Percentiles rank a stretch among this genome's conserved stretches.
Conservation (phyloP, 2,888 invertebrate genomes). For the Hemaris fuciformis region DNA sequence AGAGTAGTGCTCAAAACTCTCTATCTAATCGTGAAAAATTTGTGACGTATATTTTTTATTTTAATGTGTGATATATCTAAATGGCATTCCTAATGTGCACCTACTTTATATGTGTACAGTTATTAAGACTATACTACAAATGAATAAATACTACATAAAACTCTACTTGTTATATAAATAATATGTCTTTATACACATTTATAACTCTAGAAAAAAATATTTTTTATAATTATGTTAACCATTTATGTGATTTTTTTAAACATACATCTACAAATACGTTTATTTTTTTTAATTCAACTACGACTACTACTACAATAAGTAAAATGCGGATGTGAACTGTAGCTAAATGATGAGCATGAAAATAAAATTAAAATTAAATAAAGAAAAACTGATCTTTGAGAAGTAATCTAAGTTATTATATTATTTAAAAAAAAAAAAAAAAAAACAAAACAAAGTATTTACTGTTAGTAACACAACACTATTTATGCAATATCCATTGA, state of each 20-base stretch:
- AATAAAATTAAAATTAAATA: neutral
- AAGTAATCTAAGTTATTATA: too few relatives aligned
- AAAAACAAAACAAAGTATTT: too few relatives aligned
- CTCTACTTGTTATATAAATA: neutral
- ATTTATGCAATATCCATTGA: too few relatives aligned
- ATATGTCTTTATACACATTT: neutral
- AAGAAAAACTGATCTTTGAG: too few relatives aligned
- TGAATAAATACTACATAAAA: neutral
- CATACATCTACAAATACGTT: neutral
- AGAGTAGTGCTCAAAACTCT: neutral
- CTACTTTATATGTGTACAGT: neutral
- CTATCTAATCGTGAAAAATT: neutral
- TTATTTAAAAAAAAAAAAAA: too few relatives aligned
- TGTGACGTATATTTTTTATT: neutral
- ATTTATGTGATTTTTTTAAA: neutral
- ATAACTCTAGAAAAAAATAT: neutral
- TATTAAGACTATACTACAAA: neutral
- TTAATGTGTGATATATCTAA: neutral
- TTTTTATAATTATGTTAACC: neutral
- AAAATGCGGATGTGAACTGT: slow-evolving; percentile 10
- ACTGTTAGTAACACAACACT: too few relatives aligned
- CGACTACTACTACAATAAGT: neutral
- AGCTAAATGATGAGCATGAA: neutral
- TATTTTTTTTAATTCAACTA: neutral
- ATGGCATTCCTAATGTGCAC: neutral